Evolutionary conservation across 2,888 invertebrate genomes (phyloP).

Genomic region (Celastrina argiolus): DNA sequence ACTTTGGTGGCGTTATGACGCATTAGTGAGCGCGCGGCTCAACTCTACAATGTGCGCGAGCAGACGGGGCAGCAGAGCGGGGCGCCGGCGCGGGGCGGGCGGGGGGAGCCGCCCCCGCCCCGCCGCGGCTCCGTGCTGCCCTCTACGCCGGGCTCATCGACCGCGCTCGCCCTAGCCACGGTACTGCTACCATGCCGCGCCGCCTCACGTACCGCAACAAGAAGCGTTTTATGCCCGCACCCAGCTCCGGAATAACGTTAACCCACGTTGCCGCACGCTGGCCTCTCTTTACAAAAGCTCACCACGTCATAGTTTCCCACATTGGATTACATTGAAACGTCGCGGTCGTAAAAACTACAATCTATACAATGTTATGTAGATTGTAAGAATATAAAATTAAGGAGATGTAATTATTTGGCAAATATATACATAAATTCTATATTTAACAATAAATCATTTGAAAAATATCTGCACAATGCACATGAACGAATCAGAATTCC

Average conservation of each 20-base stretch:
- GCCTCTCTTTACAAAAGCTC: conserved; percentile 11
- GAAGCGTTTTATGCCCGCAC: conserved; percentile 42
- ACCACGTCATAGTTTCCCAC: neutral
- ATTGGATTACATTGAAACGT: neutral
- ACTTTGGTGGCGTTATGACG: conserved; percentile 66
- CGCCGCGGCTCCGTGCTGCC: conserved; percentile 61
- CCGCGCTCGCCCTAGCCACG: conserved; percentile 66
- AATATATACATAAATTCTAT: no score
- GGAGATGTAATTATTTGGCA: no score
- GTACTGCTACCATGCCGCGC: conserved; percentile 42
- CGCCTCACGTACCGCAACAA: conserved; percentile 51
- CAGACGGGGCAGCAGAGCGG: conserved; percentile 51
- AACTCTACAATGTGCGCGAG: conserved; percentile 63
- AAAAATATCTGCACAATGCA: neutral
- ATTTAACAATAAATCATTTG: no score
- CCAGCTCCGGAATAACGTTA: conserved; percentile 25
- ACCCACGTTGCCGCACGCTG: conserved; percentile 14
- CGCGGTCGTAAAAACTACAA: no score
- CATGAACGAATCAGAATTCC: neutral
- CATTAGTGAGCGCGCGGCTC: conserved; percentile 76
- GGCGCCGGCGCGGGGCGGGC: conserved; percentile 36
- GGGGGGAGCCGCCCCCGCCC: conserved; percentile 45
- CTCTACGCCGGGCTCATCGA: conserved; percentile 75
- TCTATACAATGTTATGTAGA: no score
- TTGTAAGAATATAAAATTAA: no score